These are phyloP conservation scores for Meleagris gallopavo DNA, from an alignment of 2,113 vertebrate species.

Conservation along the genomic window DNA sequence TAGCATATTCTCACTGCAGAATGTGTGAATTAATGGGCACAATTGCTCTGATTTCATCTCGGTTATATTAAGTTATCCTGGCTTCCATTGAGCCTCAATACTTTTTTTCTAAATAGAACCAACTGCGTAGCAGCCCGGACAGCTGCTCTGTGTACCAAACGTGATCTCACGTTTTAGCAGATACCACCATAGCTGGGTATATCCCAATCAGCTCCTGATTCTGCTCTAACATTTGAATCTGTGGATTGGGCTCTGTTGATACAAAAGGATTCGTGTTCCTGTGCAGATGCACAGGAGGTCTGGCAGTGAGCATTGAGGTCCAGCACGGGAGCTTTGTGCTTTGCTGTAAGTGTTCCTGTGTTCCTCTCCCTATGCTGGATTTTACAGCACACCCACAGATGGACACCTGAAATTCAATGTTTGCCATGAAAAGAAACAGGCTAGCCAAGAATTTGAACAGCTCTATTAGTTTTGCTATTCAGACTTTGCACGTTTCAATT, in stretches of 20 bases:
- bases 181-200: not conserved
- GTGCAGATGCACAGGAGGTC: not conserved
- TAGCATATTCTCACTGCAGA: not conserved
- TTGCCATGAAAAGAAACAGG: conserved; percentile 61
- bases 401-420: conserved; percentile 42
- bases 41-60: not conserved
- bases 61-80: not conserved
- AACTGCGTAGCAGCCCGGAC: not conserved
- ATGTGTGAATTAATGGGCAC: not conserved
- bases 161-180: fast-evolving
- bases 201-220: not conserved
- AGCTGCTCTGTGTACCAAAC: fast-evolving
- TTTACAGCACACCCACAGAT: conserved; percentile 21
- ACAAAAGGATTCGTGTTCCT: not conserved
- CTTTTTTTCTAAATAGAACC: not conserved
- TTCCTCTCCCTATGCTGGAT: not conserved
- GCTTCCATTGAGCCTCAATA: not conserved
- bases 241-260: not conserved
- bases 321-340: not conserved
- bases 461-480: conserved; percentile 68
- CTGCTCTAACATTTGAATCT: not conserved
- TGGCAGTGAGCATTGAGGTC: not conserved
- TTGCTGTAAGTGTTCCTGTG: not conserved
- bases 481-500: conserved; percentile 53
- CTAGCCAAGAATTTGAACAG: conserved; percentile 65